Base-by-base conservation (phyloP, 30 jellyfish, hydroid and myxozoan species). In the Catostylus mosaicus region DNA sequence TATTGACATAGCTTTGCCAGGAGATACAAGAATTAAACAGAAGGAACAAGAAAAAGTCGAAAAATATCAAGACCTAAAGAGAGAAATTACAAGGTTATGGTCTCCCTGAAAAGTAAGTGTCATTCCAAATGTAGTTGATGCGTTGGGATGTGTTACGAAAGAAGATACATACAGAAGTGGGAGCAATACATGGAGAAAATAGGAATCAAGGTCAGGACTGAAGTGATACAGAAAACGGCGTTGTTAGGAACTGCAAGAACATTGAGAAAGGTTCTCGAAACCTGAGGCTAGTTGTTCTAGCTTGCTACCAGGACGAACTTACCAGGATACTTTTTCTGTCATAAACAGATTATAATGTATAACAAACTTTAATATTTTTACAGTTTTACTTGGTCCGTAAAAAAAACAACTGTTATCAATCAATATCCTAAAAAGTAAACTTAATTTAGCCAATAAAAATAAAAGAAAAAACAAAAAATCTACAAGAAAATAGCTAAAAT, bases 1-100 rank as follows among this genome's bases (percentile, higher is more conserved):
- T 29, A 77, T 77, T 31, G 80, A 77, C 88, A 61, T 60, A 36
- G 88, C 88, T 57, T 43, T 77, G 80, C 52, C 68, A 77, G 45
- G 80, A 60, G 79, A 57, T 77, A 76, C 47, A 20, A 50, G 88
- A 82, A 54, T 76, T 50, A 76, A 76, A 76, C 88, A 77, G 80
- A 77, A 77, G 63, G 77, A 77, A 56, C 88, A 56, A 77, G 88
- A 77, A 52, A 77, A 77, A 77, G 27, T 56, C 80, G 88, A 77
- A 77, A 77, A 77, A 27, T 77, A 77, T 60, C 81, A 77, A 56
- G 82, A 61, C 48, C 87, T 29, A 75, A 75, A 32, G 30, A 75
- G 62, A 75, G 18, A 56, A 48, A 32, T 51, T 75, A 82, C 81
- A 77, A 77, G 88, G 32, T 60, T 32, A 54, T 77, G 88, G 78